Conservation (phyloP, 2,113 vertebrate genomes). For the Petaurus breviceps region DNA sequence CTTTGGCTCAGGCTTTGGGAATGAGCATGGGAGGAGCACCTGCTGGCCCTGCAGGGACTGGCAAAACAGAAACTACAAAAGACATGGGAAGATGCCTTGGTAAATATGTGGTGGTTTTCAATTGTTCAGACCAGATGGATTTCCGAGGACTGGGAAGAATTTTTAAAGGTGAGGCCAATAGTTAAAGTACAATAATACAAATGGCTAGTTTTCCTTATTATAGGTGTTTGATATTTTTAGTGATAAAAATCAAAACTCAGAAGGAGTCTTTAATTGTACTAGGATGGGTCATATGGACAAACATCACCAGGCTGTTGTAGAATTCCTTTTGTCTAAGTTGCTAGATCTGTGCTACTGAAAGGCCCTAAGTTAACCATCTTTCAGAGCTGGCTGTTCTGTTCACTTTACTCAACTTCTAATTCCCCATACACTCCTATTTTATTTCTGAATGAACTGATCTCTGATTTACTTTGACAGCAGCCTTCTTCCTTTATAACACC, state of each 20-base stretch:
- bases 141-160: conserved; percentile 97
- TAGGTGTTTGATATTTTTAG: neutral
- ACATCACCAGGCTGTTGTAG: neutral
- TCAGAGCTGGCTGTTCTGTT: neutral
- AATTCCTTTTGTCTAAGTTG: neutral
- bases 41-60: conserved; percentile 96
- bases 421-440: neutral
- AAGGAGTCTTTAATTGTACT: neutral
- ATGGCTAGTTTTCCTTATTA: neutral
- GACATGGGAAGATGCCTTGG: conserved; percentile 98
- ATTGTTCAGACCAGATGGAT: conserved; percentile 99
- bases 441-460: conserved; percentile 42
- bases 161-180: conserved; percentile 90
- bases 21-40: conserved; percentile 99
- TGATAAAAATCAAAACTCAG: neutral
- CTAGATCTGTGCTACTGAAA: neutral
- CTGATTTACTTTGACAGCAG: conserved; percentile 53
- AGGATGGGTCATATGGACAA: neutral
- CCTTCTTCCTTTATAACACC: neutral
- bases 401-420: conserved; percentile 29
- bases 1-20: conserved; percentile 94
- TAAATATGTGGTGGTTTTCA: conserved; percentile 98
- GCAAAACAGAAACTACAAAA: conserved; percentile 97
- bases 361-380: neutral
- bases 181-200: neutral